phyloP scores from a whole-genome alignment of 2,888 invertebrate species.

The Coremacera marginata region DNA sequence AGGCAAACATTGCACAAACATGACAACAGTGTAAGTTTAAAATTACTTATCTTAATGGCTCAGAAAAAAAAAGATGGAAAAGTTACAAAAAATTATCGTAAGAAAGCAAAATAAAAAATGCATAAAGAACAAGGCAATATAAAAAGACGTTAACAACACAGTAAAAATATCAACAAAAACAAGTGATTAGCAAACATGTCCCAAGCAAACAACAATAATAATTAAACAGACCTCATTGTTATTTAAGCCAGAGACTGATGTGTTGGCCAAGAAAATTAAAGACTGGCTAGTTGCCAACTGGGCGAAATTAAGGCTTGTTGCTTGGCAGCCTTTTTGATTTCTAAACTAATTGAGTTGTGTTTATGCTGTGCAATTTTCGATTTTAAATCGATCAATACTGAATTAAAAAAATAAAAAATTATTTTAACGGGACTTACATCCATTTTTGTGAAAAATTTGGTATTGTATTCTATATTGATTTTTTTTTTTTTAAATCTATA shows the following conservation, averaged over 20 bases:
- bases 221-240: slow-evolving; percentile 19
- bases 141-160: slow-evolving; percentile 33
- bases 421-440: no score
- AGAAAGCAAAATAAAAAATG: slow-evolving; percentile 29
- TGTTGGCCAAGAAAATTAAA: neutral
- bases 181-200: slow-evolving; percentile 19
- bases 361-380: neutral
- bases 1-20: slow-evolving; percentile 11
- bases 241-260: neutral
- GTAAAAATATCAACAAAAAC: slow-evolving; percentile 32
- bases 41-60: slow-evolving; percentile 16
- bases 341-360: neutral
- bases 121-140: slow-evolving; percentile 35
- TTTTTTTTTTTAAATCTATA: no score
- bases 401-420: no score
- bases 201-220: slow-evolving; percentile 30
- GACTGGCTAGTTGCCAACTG: neutral
- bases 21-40: neutral
- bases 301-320: neutral
- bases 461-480: no score
- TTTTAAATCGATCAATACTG: no score
- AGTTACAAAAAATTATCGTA: slow-evolving; percentile 42
- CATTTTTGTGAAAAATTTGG: no score
- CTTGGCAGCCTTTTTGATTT: neutral
- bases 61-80: slow-evolving; percentile 44